Percentiles rank a stretch among this genome's conserved stretches.
Conservation (phyloP, 2,888 invertebrate species). For the Aplocera efformata region DNA sequence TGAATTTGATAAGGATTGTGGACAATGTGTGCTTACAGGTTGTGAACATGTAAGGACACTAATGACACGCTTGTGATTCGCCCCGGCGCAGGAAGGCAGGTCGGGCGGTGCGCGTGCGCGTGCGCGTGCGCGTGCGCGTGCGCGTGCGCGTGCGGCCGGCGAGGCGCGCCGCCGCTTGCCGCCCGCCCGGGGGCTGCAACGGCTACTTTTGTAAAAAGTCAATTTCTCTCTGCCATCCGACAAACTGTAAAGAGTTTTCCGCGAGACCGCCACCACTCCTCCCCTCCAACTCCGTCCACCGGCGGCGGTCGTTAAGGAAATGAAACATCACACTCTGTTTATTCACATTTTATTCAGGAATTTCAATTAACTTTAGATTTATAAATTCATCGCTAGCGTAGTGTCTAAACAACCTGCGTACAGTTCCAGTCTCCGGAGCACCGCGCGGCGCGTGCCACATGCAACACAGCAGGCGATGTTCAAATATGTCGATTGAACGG, state of each 20-base stretch:
- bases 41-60: too few species aligned
- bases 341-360: conserved; percentile 66
- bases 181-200: background rate
- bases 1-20: too few species aligned
- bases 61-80: too few species aligned
- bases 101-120: background rate
- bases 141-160: background rate
- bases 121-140: background rate
- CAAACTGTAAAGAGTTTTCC: conserved; percentile 30
- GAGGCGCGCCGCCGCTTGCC: background rate
- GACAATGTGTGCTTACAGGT: too few species aligned
- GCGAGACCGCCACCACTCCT: conserved; percentile 8
- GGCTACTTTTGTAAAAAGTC: conserved; percentile 21
- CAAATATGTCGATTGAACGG: too few species aligned
- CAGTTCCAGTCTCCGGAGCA: conserved; percentile 57
- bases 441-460: too few species aligned
- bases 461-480: too few species aligned
- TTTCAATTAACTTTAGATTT: conserved; percentile 62
- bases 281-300: background rate
- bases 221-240: conserved; percentile 41
- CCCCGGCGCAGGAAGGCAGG: too few species aligned
- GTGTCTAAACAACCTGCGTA: conserved; percentile 65
- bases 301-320: conserved; percentile 25
- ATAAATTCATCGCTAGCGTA: conserved; percentile 71
- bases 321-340: conserved; percentile 37